Base-by-base conservation (phyloP, 2,888 invertebrate genomes). In the Aelia acuminata region DNA sequence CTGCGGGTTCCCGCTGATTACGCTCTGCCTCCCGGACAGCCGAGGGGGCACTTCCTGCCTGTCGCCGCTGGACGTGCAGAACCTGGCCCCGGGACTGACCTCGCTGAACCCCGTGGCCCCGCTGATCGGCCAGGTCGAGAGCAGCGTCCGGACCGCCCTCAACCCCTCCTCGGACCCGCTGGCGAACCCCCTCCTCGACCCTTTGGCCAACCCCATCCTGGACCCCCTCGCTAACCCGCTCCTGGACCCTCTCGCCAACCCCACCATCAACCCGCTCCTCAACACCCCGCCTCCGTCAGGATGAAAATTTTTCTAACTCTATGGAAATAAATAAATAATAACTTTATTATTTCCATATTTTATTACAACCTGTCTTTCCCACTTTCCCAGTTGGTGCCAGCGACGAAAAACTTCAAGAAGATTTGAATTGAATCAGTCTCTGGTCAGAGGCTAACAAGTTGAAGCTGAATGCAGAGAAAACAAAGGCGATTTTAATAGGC, bases 21-120 rank as follows among this genome's bases (percentile, higher is more conserved):
- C 43, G 0, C 75, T 80, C 75, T 86, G 86, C 86, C 86, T 86
- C 7, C 86, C 86, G 15, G 53, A 86, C 86, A 43, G 11, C 86
- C 4, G 57, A 11, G 57, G 57, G 26, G 53, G 50, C 39, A n/a
- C n/a, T 47, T 86, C 86, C 86, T 86, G 86, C 86, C 63, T 86
- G 26, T 43, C 53, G 1, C 63, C 86, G 10, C 15, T 86, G 39
- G 86, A 86, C 70, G 26, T 86, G 22, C 43, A 43, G 43, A 86
- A 86, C 86, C 70, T 86, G 15, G 31, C 57, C 2, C 57, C 86
- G 18, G 39, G 57, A 3, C 26, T 86, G 15, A 86, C 86, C 70
- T 57, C 86, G n/a, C 53, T 86, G 22, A 86, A 63, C 86, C 86
- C 86, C 47, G n/a, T 86, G 31, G 57, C 63, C 0, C 43, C 63